Evolutionary conservation across 1,140 invertebrate genomes (phyloP), one percentile per base, ranked within the genome.

Genomic region (Sarcophaga bullata): DNA sequence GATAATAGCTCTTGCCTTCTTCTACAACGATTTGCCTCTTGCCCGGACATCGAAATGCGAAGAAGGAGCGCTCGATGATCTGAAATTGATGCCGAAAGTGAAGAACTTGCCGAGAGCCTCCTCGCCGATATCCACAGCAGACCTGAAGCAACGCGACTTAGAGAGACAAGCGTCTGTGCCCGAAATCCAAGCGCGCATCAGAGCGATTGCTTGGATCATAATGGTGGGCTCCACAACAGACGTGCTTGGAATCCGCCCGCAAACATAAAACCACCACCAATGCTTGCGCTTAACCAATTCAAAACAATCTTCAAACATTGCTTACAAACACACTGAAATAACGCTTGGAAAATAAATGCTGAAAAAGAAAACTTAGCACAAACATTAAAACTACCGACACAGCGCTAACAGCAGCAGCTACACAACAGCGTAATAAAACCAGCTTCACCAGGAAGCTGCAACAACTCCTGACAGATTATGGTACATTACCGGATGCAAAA

Each of bases 181-280:
- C 47, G 87, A 91, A 84, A 84, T 89, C 73, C 89, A 90, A 83
- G 88, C 89, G n/a, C n/a, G 73, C 83, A 82, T 3, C 86, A 87
- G 85, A 89, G 87, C 86, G 89, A 91, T 15, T 90, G 86, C 72
- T 84, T 89, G 85, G 86, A 90, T 75, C 89, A n/a, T n/a, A 94
- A 84, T 96, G 95, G 95, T 96, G 95, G 95, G 94, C 95, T 46
- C 93, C 93, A 76, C 94, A 95, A 87, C 95, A 95, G 90, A 95
- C n/a, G 93, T 90, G 93, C 91, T 86, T 96, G 95, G 95, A 95
- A 95, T 87, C 95, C 95, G 83, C n/a, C n/a, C n/a, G 90, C 95
- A 84, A 93, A 94, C 86, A 91, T 93, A 90, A 84, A 85, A 58
- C 84, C 87, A 90, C 54, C 48, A 49, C n/a, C 75, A 82, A 72